Evolutionary conservation across 2,888 invertebrate species (phyloP), one percentile per base, ranked within the genome.

Genomic region (Yponomeuta cagnagella): DNA sequence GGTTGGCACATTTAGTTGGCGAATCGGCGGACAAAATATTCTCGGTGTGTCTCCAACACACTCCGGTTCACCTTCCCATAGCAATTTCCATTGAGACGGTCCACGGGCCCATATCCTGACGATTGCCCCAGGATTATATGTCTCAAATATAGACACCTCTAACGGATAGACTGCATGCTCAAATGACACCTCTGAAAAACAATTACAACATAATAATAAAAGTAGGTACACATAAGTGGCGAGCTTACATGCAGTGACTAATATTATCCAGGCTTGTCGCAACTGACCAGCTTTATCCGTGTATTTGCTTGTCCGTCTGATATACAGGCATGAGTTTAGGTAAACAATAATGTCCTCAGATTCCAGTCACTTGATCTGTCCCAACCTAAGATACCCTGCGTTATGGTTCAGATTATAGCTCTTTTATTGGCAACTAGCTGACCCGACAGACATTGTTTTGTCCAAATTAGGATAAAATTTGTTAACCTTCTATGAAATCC

Each of bases 81-180:
- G 86, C 69, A 95, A 90, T 68, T 93, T 84, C 97, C 98, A 98
- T 30, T 88, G 84, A 0, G 78, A 77, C 0, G 89, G 84, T 1
- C 87, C 87, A 70, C 88, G 83, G 0, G 96, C 96, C 96, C 96
- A 97, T 73, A 97, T 95, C 74, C 96, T 93, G 30, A 97, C 94
- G 58, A 97, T 93, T 2, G 96, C 96, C 37, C 97, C 97, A 0
- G 97, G 97, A 84, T 97, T 97, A 78, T 96, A 97, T 0, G 96
- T 97, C 88, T 97, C 97, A 82, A 95, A 97, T 73, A 97, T 93
- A 1, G 94, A 94, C 71, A 97, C 93, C 77, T 94, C 93, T 69
- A 94, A 84, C 8, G 96, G 96, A 79, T 94, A 94, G 2, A 96
- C 96, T 69, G 94, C 90, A 74, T 89, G 90, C 79, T 94, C 93